Evolutionary conservation across 2,797 vertebrate genomes (phyloP).

Genomic region (Pyrocephalus nanus): DNA sequence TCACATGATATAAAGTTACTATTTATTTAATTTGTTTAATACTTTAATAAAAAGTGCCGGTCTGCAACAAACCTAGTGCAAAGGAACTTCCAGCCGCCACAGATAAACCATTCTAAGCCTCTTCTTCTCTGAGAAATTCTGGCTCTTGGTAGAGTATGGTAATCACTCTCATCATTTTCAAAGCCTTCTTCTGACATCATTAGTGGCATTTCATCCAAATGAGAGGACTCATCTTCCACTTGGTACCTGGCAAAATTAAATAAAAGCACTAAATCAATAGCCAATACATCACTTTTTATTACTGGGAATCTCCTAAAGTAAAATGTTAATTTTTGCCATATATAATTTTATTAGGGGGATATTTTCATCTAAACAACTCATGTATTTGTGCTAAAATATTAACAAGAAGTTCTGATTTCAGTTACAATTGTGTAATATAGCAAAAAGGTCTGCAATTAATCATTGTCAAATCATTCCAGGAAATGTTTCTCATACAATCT

Average conservation of each 20-base stretch:
- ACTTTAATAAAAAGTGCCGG: neutral
- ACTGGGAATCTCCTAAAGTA: neutral
- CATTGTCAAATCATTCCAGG: neutral
- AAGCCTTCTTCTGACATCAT: constrained; percentile 99
- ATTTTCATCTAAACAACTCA: neutral
- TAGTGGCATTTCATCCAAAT: constrained; percentile 96
- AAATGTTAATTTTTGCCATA: neutral
- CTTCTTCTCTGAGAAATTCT: constrained; percentile 79
- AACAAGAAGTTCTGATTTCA: neutral
- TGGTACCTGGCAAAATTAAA: constrained; percentile 82
- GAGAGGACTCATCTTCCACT: constrained; percentile 90
- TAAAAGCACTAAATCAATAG: constrained; percentile 9
- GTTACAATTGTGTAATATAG: neutral
- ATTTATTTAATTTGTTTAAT: neutral
- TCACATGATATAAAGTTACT: neutral
- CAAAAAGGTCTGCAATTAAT: neutral
- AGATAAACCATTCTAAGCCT: constrained; percentile 90
- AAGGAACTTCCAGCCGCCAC: constrained; percentile 91
- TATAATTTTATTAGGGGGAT: neutral
- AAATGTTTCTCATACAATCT: neutral
- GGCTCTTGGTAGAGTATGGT: constrained; percentile 93
- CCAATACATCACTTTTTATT: neutral
- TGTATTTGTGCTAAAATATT: neutral
- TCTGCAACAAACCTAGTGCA: constrained; percentile 85
- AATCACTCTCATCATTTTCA: constrained; percentile 96